Evolutionary conservation across 92 coral and sea anemone genomes (phyloP), one percentile per base, ranked within the genome.

Genomic region (Bergia puertoricense): DNA sequence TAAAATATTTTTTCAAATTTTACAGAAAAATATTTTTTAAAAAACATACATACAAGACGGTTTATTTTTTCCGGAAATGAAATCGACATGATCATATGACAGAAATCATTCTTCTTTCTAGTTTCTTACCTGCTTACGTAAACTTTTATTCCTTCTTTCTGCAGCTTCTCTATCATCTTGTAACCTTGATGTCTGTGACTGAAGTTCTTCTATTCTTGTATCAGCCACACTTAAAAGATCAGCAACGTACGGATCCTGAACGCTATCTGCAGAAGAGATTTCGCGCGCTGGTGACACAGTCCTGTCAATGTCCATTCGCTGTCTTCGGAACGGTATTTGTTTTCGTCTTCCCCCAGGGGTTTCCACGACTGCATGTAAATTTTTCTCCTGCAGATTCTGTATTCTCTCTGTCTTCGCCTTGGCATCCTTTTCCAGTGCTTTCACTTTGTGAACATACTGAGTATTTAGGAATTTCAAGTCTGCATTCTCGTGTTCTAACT

Each of bases 311-410:
- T 97, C 99, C 99, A 97, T 97, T 85, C 99, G 92, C 80, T 97
- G 99, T 51, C 99, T 94, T 57, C 99, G 90, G 79, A 92, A 94
- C 0, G 99, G 99, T 69, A 97, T 92, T 81, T 97, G 99, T 82
- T 97, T 97, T 88, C 98, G 88, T 79, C 98, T 91, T 48, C 99
- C 99, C 41, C 99, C 99, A 0, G 99, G 99, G 54, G 99, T 97
- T 90, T 97, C 98, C 71, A 97, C 99, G 62, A 97, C 98, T n/a
- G 99, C 99, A 86, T 94, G 99, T 74, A 97, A 89, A 91, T 97
- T 97, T 89, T 93, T 95, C 90, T 97, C 99, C 54, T 97, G 99
- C 71, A 97, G 87, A 30, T 94, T 97, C 74, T 93, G 96, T 68
- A 97, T 97, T 81, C 98, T 93, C 74, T 93, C 95, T 48, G 99